These are phyloP conservation scores for Oplegnathus fasciatus DNA, from an alignment of 2,113 vertebrate genomes.

Conservation along the genomic window DNA sequence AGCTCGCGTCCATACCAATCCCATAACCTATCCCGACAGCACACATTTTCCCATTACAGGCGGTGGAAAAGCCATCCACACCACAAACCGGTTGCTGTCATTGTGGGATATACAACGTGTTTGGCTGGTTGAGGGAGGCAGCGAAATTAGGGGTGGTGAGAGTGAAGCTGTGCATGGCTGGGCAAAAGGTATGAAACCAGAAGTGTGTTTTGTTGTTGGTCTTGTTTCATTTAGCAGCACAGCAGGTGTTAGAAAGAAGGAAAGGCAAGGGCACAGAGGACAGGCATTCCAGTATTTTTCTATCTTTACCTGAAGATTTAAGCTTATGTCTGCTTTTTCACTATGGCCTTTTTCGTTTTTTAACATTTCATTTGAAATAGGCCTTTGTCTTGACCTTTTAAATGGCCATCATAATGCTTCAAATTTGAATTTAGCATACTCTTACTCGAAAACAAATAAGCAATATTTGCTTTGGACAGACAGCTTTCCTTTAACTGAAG, in stretches of 20 bases:
- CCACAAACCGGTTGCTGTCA: conserved; percentile 71
- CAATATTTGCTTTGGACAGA: conserved; percentile 12
- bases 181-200: conserved; percentile 73
- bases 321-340: conserved; percentile 22
- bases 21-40: conserved; percentile 83
- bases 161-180: conserved; percentile 73
- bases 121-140: conserved; percentile 70
- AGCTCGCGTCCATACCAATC: conserved; percentile 82
- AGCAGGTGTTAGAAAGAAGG: conserved; percentile 75
- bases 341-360: conserved; percentile 7
- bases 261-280: conserved; percentile 59
- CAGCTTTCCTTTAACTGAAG: conserved; percentile 33
- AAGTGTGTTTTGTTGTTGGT: conserved; percentile 77
- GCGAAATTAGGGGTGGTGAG: conserved; percentile 66
- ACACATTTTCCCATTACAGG: conserved; percentile 85
- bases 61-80: conserved; percentile 74
- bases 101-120: conserved; percentile 71
- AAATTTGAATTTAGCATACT: conserved; percentile 31
- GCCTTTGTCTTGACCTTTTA: conserved; percentile 6
- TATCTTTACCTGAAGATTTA: conserved; percentile 43
- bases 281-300: conserved; percentile 44
- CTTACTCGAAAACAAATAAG: conserved; percentile 30
- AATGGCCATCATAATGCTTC: neutral
- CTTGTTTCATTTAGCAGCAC: conserved; percentile 83
- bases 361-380: conserved; percentile 11